Evolutionary conservation across 2,113 vertebrate genomes (phyloP).

Genomic region (Pterophyllum scalare): DNA sequence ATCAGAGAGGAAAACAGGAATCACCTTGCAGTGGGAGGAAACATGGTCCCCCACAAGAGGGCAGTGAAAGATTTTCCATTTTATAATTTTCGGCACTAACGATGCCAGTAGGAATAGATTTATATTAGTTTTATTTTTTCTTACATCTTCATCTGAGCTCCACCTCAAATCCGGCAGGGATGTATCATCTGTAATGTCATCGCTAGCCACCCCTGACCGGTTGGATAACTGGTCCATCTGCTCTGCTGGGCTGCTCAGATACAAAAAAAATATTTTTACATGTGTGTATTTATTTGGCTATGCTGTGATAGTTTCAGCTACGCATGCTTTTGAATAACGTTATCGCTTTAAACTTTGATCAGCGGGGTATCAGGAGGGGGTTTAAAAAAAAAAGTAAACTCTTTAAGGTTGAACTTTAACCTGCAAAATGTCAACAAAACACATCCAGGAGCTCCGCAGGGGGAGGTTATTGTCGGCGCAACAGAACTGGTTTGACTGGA

Average conservation of each 20-base stretch:
- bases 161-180: conserved; percentile 53
- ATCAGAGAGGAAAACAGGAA: neutral
- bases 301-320: neutral
- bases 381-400: neutral
- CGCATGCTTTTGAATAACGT: neutral
- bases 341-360: neutral
- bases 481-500: conserved; percentile 70
- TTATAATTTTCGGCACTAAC: neutral
- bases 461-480: conserved; percentile 3
- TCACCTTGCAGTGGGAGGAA: neutral
- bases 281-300: neutral
- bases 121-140: neutral
- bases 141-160: conserved; percentile 73
- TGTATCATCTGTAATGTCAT: conserved; percentile 65
- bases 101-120: neutral
- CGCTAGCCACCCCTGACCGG: conserved; percentile 51
- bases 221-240: conserved; percentile 68
- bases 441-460: neutral
- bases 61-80: conserved; percentile 7
- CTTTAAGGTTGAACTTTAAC: neutral
- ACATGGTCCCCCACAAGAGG: conserved; percentile 27
- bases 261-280: neutral
- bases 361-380: neutral
- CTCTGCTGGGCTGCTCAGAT: conserved; percentile 26
- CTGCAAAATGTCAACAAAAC: conserved; percentile 6